Conservation (phyloP, 2,888 invertebrate species). For the Drosophila paramelanica region DNA sequence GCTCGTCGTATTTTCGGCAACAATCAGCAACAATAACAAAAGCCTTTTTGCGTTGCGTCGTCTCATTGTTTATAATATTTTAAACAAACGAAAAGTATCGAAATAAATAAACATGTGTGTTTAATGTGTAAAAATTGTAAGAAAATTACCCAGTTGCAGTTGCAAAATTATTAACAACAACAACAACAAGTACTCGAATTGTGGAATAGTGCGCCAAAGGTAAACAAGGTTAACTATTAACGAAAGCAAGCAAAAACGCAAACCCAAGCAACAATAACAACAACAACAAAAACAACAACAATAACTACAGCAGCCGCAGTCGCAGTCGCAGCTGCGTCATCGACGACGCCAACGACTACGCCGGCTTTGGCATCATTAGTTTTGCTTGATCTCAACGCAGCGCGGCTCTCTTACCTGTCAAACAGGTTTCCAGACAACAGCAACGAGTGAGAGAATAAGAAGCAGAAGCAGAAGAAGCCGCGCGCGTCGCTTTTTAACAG, state of each 20-base stretch:
- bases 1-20: conserved; percentile 39
- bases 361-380: conserved; percentile 75
- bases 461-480: conserved; percentile 38
- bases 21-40: conserved; percentile 54
- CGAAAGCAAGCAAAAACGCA: conserved; percentile 23
- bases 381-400: conserved; percentile 62
- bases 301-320: conserved; percentile 13
- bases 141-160: conserved; percentile 31
- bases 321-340: conserved; percentile 63
- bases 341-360: conserved; percentile 51
- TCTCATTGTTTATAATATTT: conserved; percentile 45
- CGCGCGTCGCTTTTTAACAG: conserved; percentile 42
- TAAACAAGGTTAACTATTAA: conserved; percentile 25
- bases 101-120: conserved; percentile 16
- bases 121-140: conserved; percentile 18
- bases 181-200: conserved; percentile 20
- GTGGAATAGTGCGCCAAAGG: conserved; percentile 24
- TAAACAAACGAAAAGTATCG: neutral
- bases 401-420: conserved; percentile 74
- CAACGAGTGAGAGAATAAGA: conserved; percentile 32
- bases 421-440: conserved; percentile 75
- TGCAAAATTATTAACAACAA: conserved; percentile 23
- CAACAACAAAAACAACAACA: conserved; percentile 20
- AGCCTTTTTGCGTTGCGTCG: conserved; percentile 55
- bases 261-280: conserved; percentile 24